Percentiles rank a stretch among this genome's conserved stretches.
Conservation (phyloP, 2,888 invertebrate genomes). For the Epirrhoe alternata region DNA sequence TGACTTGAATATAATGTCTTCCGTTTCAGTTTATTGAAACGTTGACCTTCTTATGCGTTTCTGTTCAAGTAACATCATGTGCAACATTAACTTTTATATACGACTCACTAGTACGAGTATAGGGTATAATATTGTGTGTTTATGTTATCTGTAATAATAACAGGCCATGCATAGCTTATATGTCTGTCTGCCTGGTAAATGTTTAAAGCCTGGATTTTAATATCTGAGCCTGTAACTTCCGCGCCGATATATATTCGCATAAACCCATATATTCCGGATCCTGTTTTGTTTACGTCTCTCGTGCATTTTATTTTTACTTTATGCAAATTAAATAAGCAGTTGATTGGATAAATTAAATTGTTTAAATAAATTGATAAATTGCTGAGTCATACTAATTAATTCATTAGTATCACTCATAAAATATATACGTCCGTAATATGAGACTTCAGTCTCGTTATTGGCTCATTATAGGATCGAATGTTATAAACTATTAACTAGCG, state of each 20-base stretch:
- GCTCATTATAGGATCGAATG: slow-evolving; percentile 20
- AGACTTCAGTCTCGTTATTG: slow-evolving; percentile 12
- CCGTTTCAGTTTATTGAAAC: slow-evolving; percentile 37
- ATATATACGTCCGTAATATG: slow-evolving; percentile 6
- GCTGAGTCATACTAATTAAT: background rate
- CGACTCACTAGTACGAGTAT: background rate
- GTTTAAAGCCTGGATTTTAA: background rate
- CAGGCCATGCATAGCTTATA: background rate
- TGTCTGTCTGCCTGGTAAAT: background rate
- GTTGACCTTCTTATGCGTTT: slow-evolving; percentile 22
- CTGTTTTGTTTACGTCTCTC: background rate
- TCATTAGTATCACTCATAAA: slow-evolving; percentile 6
- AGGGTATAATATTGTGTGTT: slow-evolving; percentile 3
- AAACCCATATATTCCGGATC: background rate
- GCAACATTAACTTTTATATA: slow-evolving; percentile 9
- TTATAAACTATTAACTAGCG: slow-evolving; percentile 22
- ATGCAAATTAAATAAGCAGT: background rate
- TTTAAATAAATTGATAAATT: slow-evolving; percentile 1
- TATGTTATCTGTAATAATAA: background rate
- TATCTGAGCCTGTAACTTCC: background rate
- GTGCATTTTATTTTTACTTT: background rate
- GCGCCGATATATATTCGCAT: background rate
- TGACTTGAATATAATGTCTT: slow-evolving; percentile 35
- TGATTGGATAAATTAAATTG: slow-evolving; percentile 1
- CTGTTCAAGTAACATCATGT: slow-evolving; percentile 14